A percentile compares a stretch with the other conserved stretches of the same genome.
Evolutionary conservation across 2,797 vertebrate genomes (phyloP).

Genomic region (Enteromius radiatus): DNA sequence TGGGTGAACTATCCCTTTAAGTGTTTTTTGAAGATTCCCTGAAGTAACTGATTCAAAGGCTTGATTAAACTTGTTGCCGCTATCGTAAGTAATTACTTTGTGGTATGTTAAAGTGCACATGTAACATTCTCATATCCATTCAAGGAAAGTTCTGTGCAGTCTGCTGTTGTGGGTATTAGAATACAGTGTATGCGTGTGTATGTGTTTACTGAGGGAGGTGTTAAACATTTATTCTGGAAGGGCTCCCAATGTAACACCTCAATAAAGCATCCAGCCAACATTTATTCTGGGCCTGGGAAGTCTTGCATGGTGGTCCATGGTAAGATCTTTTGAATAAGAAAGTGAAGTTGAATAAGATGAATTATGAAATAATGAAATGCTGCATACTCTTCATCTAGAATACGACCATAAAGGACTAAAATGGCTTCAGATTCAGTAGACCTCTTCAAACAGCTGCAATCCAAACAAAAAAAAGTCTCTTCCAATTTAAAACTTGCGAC

Average conservation of each 20-base stretch:
- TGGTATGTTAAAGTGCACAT: background rate
- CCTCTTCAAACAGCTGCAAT: slow-evolving; percentile 16
- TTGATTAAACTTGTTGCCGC: background rate
- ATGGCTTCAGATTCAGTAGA: slow-evolving; percentile 1
- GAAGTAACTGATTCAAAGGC: background rate
- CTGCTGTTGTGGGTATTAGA: slow-evolving; percentile 30
- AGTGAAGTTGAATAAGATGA: slow-evolving; percentile 17
- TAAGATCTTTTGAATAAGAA: slow-evolving; percentile 42
- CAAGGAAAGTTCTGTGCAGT: background rate
- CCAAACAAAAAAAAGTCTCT: slow-evolving; percentile 26
- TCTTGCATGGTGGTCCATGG: slow-evolving; percentile 58
- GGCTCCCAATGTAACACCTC: slow-evolving; percentile 74
- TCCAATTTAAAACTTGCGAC: slow-evolving; percentile 37
- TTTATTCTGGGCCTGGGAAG: slow-evolving; percentile 54
- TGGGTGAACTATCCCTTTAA: no score
- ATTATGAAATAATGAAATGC: slow-evolving; percentile 30
- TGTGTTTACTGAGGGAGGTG: slow-evolving; percentile 60
- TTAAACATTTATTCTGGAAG: slow-evolving; percentile 70
- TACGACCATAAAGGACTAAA: slow-evolving; percentile 7
- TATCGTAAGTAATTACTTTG: background rate
- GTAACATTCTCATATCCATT: slow-evolving; percentile 8
- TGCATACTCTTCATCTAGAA: background rate
- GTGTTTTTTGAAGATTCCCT: background rate
- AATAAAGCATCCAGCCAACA: slow-evolving; percentile 61
- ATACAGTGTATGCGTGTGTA: slow-evolving; percentile 48